Evolutionary conservation across 2,797 vertebrate genomes (phyloP).

Genomic region (Rhyacichthys aspro): DNA sequence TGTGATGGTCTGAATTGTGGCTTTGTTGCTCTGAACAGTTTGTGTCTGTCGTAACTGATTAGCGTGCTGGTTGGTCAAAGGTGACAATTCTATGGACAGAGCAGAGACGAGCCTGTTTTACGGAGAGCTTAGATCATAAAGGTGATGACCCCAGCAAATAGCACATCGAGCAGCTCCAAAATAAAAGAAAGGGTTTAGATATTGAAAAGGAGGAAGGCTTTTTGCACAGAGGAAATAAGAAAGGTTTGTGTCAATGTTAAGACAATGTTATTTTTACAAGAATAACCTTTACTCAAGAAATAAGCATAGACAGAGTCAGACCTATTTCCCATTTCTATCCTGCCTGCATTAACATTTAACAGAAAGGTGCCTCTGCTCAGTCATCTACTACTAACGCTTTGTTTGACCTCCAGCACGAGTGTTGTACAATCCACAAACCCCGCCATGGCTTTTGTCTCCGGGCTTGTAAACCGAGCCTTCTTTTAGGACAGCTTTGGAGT

Average conservation of each 20-base stretch:
- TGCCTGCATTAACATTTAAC: conserved; percentile 70
- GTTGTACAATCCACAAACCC: conserved; percentile 51
- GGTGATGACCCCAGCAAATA: conserved; percentile 40
- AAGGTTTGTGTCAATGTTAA: conserved; percentile 4
- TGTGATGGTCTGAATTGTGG: conserved; percentile 74
- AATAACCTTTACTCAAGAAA: conserved; percentile 45
- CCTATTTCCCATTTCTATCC: conserved; percentile 47
- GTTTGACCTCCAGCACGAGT: conserved; percentile 61
- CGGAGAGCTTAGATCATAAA: too few relatives aligned
- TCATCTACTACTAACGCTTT: conserved; percentile 49
- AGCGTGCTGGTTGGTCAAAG: conserved; percentile 59
- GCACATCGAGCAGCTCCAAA: conserved; percentile 33
- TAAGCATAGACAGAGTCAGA: conserved; percentile 40
- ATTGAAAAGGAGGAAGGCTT: conserved; percentile 16
- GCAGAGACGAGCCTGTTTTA: conserved; percentile 30
- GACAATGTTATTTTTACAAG: conserved; percentile 15
- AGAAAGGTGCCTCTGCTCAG: conserved; percentile 50
- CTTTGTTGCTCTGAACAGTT: conserved; percentile 76
- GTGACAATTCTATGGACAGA: conserved; percentile 56
- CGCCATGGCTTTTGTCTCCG: conserved; percentile 54
- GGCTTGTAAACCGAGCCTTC: conserved; percentile 72
- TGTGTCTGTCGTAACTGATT: conserved; percentile 75
- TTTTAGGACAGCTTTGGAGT: conserved; percentile 62
- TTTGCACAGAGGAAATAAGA: conserved; percentile 2
- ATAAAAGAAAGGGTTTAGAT: conserved; percentile 5